Conservation (phyloP, 2,888 invertebrate species). For the Ectemnius cavifrons region DNA sequence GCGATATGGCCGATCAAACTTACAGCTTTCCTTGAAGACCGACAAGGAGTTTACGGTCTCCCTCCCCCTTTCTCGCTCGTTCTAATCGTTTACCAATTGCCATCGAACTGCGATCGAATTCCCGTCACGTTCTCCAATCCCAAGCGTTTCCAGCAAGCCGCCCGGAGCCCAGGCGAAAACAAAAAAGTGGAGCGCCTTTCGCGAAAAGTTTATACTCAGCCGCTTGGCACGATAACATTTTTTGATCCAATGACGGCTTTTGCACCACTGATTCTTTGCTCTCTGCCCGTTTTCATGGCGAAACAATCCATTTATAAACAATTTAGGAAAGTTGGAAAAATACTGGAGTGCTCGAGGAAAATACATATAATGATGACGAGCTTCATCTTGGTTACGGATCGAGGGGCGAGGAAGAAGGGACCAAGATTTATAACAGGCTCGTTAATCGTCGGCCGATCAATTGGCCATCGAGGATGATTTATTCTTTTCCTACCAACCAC, state of each 20-base stretch:
- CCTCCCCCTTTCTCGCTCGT: constrained; percentile 5
- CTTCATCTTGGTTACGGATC: constrained; percentile 2
- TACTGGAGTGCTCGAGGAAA: no score
- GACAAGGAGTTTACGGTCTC: constrained; percentile 6
- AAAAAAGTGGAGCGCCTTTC: background rate
- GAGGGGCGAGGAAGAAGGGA: background rate
- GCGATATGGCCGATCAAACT: constrained; percentile 31
- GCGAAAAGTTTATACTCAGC: constrained; percentile 5
- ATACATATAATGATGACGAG: no score
- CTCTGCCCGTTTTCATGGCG: no score
- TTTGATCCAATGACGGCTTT: no score
- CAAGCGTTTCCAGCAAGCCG: constrained; percentile 20
- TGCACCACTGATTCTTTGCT: no score
- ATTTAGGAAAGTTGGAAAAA: no score
- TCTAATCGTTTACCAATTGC: constrained; percentile 34
- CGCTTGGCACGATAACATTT: no score
- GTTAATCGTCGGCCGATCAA: constrained; percentile 42
- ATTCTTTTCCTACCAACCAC: constrained; percentile 1
- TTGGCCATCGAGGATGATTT: constrained; percentile 25
- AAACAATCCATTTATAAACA: no score
- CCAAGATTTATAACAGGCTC: background rate
- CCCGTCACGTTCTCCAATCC: constrained; percentile 28
- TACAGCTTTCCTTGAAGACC: constrained; percentile 19
- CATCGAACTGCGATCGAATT: constrained; percentile 26
- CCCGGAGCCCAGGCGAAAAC: background rate